Base-by-base conservation (phyloP, 2,888 invertebrate genomes). In the Nebria salina region DNA sequence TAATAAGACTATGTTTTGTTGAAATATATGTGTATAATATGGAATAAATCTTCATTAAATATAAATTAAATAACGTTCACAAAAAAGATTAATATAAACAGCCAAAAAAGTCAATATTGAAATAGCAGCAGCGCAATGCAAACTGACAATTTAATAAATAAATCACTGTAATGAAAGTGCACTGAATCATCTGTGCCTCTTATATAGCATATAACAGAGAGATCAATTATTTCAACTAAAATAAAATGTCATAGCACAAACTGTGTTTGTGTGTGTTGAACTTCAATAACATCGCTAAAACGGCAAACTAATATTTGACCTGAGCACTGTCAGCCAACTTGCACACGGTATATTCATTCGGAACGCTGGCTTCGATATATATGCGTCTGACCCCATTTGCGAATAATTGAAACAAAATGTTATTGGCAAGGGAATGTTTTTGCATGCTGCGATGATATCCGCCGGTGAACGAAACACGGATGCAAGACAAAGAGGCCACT, bases 361-460 rank as follows among this genome's bases (percentile, higher is more conserved):
- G 11, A 65, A 65, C 66, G 66, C 34, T 76, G 75, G 75, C 25
- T 76, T 26, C 65, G 66, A 76, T 76, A 65, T 76, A 76, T 66
- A 34, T 34, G 65, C 66, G 64, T 76, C 76, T 76, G 76, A 76
- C 76, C 68, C 43, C 68, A 66, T 68, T 76, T 20, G 34, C 76
- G 66, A 76, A 76, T 76, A 76, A 76, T 76, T 76, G 76, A 76
- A 76, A 76, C 43, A 76, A 76, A 76, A 76, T 76, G 76, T 76
- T 76, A 76, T 76, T 76, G 76, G 68, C 76, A 42, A 20, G 34
- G 42, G 20, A 42, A 76, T 42, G 76, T 68, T 76, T 76, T 76
- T 76, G 68, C 76, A 76, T 76, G n/a, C 74, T 15, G 20, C 65
- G 13, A 15, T 68, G 73, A 73, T 73, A 41, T 73, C 73, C 73